These are phyloP conservation scores for Cetonia aurata DNA, from an alignment of 2,888 invertebrate species.

Conservation along the genomic window DNA sequence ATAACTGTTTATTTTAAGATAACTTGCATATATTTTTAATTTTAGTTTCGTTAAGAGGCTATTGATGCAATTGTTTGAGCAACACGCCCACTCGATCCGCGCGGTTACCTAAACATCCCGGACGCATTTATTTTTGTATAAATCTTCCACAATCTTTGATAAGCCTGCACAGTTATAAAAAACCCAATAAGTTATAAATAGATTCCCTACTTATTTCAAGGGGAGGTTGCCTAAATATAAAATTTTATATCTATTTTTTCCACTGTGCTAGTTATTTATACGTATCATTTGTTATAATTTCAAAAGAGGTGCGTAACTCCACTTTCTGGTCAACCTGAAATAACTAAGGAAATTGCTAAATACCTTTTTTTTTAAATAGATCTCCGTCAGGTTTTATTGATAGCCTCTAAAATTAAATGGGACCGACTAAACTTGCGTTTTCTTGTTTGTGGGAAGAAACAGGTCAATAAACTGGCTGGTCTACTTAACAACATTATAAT, in stretches of 20 bases:
- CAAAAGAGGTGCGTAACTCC: constrained; percentile 33
- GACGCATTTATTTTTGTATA: constrained; percentile 35
- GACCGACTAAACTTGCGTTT: constrained; percentile 14
- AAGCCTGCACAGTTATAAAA: constrained; percentile 37
- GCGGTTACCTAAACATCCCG: constrained; percentile 37
- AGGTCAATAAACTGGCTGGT: constrained; percentile 28
- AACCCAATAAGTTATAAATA: constrained; percentile 31
- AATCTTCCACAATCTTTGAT: constrained; percentile 34
- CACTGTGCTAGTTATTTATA: constrained; percentile 39
- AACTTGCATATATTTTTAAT: constrained; percentile 33
- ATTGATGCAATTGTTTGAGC: constrained; percentile 40
- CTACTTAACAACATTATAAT: constrained; percentile 23
- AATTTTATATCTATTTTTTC: constrained; percentile 39
- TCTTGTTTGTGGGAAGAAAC: constrained; percentile 18
- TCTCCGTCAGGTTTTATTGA: constrained; percentile 35
- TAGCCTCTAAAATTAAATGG: constrained; percentile 27
- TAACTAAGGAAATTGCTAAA: constrained; percentile 36
- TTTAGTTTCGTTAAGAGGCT: constrained; percentile 36
- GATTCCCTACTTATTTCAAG: constrained; percentile 38
- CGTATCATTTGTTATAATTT: constrained; percentile 40
- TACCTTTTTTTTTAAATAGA: constrained; percentile 33
- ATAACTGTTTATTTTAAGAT: constrained; percentile 23
- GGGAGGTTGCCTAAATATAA: constrained; percentile 40
- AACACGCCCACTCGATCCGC: constrained; percentile 34
- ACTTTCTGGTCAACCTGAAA: constrained; percentile 36